Conservation (phyloP, 1,140 invertebrate species). For the Cydia amplana region DNA sequence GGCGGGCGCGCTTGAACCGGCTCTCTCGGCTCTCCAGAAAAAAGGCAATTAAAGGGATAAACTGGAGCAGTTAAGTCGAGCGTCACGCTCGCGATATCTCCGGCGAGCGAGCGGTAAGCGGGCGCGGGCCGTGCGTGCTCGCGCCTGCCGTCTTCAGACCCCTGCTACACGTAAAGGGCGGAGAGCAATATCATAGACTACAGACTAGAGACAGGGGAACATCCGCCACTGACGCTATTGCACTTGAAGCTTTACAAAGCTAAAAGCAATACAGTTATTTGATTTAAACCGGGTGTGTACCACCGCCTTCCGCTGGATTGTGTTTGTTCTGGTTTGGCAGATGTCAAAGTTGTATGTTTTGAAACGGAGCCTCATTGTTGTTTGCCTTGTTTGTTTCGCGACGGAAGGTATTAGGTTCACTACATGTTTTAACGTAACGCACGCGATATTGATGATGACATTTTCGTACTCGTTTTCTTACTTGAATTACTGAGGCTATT, state of each 20-base stretch:
- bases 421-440: conserved; percentile 24
- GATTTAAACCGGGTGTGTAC: conserved; percentile 76
- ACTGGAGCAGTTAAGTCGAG: conserved; percentile 70
- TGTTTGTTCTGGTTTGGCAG: conserved; percentile 77
- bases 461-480: conserved; percentile 5
- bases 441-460: conserved; percentile 13
- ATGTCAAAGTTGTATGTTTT: conserved; percentile 78
- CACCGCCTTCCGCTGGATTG: conserved; percentile 71
- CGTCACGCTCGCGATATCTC: conserved; percentile 63
- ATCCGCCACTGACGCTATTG: conserved; percentile 73
- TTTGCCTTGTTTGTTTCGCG: conserved; percentile 68
- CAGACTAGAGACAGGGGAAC: conserved; percentile 69
- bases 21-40: conserved; percentile 59
- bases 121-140: conserved; percentile 48
- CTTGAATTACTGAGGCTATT: not conserved
- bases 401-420: conserved; percentile 51
- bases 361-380: conserved; percentile 68
- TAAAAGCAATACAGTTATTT: conserved; percentile 79
- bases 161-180: conserved; percentile 75
- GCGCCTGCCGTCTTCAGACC: conserved; percentile 54
- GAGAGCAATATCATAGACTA: conserved; percentile 77
- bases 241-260: conserved; percentile 77
- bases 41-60: conserved; percentile 79
- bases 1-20: conserved; percentile 69
- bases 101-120: conserved; percentile 41